These are phyloP conservation scores for Alauda arvensis DNA, from an alignment of 2,797 vertebrate genomes.

Conservation along the genomic window DNA sequence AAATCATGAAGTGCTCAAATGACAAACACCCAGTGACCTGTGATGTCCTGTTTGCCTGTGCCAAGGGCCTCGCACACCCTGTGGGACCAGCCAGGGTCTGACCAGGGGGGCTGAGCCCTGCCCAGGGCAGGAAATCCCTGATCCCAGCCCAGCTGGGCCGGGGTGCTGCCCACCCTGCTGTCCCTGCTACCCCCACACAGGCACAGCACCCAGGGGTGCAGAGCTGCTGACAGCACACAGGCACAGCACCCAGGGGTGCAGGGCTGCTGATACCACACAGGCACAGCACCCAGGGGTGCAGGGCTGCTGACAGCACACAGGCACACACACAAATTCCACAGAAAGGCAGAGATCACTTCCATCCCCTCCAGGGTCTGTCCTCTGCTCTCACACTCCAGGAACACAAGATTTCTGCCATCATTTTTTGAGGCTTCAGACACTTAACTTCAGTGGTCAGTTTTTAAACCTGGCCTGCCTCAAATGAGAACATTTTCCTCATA, in stretches of 20 bases:
- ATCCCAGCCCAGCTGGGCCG: background rate
- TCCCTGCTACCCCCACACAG: background rate
- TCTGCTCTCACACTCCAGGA: background rate
- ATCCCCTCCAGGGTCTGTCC: fast-evolving
- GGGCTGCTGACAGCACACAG: background rate
- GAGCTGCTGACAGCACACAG: background rate
- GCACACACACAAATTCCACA: too few relatives aligned
- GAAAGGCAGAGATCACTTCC: background rate
- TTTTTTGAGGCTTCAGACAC: background rate
- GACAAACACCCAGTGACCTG: background rate
- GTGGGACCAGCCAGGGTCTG: background rate
- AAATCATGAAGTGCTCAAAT: background rate
- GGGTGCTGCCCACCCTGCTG: background rate
- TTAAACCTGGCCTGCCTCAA: background rate
- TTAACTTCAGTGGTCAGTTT: background rate
- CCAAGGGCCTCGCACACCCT: background rate
- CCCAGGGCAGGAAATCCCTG: fast-evolving
- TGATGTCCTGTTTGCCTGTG: background rate
- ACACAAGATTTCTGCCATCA: fast-evolving
- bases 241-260: too few relatives aligned
- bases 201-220: background rate
- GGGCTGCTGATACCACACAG: background rate
- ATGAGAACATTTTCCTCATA: background rate
- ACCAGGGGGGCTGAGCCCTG: background rate
- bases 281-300: background rate